Conservation (phyloP, 2,888 invertebrate species). For the Thalpophila matura region DNA sequence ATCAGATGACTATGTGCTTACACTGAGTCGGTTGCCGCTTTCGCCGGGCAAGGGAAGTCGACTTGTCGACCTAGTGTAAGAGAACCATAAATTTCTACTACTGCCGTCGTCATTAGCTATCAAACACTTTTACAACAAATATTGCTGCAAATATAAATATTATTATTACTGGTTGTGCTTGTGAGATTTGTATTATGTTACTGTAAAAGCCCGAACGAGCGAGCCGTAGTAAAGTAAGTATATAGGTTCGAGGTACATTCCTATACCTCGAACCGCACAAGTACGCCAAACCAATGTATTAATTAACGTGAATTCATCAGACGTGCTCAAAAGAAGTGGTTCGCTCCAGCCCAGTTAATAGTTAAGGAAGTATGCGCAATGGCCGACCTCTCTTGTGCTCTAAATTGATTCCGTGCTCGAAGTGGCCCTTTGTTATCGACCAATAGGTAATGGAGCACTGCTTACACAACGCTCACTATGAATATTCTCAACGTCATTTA, state of each 20-base stretch:
- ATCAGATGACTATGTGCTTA: too few relatives aligned
- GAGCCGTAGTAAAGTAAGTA: too few relatives aligned
- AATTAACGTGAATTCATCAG: slow-evolving; percentile 55
- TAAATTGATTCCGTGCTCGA: slow-evolving; percentile 70
- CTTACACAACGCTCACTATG: slow-evolving; percentile 68
- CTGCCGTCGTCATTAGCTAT: too few relatives aligned
- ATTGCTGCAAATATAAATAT: too few relatives aligned
- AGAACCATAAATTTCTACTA: too few relatives aligned
- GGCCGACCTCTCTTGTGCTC: slow-evolving; percentile 65
- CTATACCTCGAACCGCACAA: slow-evolving; percentile 12
- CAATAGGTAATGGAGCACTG: slow-evolving; percentile 68
- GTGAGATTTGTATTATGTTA: too few relatives aligned
- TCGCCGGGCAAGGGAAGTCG: too few relatives aligned
- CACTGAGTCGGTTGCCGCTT: too few relatives aligned
- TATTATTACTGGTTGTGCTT: too few relatives aligned
- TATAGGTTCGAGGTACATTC: neutral
- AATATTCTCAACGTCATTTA: slow-evolving; percentile 70
- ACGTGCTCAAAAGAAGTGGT: slow-evolving; percentile 54
- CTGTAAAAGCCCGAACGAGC: too few relatives aligned
- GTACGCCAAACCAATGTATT: slow-evolving; percentile 23
- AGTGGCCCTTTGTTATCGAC: slow-evolving; percentile 69
- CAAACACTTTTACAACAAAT: too few relatives aligned
- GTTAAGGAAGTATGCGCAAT: slow-evolving; percentile 69
- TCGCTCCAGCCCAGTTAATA: slow-evolving; percentile 61
- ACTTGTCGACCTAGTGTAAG: too few relatives aligned